Percentiles rank a stretch among this genome's conserved stretches.
These are phyloP conservation scores for Dynastes tityus DNA, from an alignment of 2,888 invertebrate genomes.

Conservation along the genomic window DNA sequence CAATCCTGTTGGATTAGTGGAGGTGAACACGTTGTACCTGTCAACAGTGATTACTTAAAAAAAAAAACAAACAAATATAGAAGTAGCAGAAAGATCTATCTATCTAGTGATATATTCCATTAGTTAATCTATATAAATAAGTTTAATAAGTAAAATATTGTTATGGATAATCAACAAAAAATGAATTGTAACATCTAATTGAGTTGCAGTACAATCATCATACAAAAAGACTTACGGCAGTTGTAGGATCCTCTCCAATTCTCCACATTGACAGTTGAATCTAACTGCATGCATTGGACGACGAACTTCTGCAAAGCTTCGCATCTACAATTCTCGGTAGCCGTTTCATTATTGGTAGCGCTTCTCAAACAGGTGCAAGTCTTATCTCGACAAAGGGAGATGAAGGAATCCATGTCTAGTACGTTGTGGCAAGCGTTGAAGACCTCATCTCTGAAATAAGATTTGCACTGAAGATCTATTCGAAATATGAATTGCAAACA, in stretches of 20 bases:
- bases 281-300: slow-evolving; percentile 80
- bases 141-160: no score
- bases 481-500: no score
- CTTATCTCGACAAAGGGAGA: slow-evolving; percentile 82
- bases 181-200: no score
- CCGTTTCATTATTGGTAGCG: slow-evolving; percentile 65
- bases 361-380: slow-evolving; percentile 82
- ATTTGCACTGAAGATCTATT: not conserved
- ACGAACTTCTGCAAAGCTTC: slow-evolving; percentile 80
- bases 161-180: no score
- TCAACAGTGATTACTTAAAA: slow-evolving; percentile 14
- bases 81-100: no score
- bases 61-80: no score
- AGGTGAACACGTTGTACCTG: slow-evolving; percentile 81
- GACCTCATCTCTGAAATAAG: slow-evolving; percentile 72
- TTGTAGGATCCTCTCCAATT: slow-evolving; percentile 82
- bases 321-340: slow-evolving; percentile 78
- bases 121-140: no score
- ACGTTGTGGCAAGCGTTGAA: slow-evolving; percentile 78
- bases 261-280: slow-evolving; percentile 77
- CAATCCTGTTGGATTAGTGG: slow-evolving; percentile 89
- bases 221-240: slow-evolving; percentile 76
- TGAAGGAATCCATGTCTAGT: slow-evolving; percentile 79
- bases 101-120: no score
- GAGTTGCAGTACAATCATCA: no score